phyloP scores from a whole-genome alignment of 2,888 invertebrate species.

The Melitaea athalia region DNA sequence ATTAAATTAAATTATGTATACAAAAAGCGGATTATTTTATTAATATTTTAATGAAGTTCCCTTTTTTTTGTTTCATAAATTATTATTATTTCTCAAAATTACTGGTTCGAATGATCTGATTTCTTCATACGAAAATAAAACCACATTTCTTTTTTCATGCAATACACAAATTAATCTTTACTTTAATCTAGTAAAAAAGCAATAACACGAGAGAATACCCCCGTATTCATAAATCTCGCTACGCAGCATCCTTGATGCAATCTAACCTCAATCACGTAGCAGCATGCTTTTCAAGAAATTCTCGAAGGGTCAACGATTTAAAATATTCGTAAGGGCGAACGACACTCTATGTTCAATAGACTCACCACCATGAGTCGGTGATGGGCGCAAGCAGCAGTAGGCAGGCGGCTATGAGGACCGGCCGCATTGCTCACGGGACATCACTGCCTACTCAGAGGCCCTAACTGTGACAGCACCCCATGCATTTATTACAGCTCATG shows the following conservation, averaged over 20 bases:
- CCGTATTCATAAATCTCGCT: conserved; percentile 28
- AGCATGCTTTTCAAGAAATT: conserved; percentile 21
- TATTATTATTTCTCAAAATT: conserved; percentile 17
- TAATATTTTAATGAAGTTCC: not conserved
- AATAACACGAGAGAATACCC: conserved; percentile 26
- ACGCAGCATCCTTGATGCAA: conserved; percentile 27
- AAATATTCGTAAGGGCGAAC: conserved; percentile 12
- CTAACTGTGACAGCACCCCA: conserved; percentile 49
- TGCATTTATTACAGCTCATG: conserved; percentile 30
- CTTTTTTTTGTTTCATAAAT: conserved; percentile 16
- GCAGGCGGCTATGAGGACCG: conserved; percentile 91
- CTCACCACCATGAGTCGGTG: conserved; percentile 94
- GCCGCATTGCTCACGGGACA: conserved; percentile 84
- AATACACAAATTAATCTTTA: conserved; percentile 25
- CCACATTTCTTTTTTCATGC: conserved; percentile 16
- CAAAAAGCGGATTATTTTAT: not conserved
- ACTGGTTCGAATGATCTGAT: conserved; percentile 28
- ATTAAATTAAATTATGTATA: not conserved
- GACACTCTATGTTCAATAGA: conserved; percentile 50
- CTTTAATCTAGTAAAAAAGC: conserved; percentile 28
- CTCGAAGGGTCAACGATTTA: conserved; percentile 10
- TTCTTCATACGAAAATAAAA: conserved; percentile 21
- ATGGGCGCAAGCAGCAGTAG: conserved; percentile 93
- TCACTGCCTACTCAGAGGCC: conserved; percentile 70
- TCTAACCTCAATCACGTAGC: conserved; percentile 30